Base-by-base conservation (phyloP, 2,113 vertebrate genomes). In the Potamarius usumacintae region DNA sequence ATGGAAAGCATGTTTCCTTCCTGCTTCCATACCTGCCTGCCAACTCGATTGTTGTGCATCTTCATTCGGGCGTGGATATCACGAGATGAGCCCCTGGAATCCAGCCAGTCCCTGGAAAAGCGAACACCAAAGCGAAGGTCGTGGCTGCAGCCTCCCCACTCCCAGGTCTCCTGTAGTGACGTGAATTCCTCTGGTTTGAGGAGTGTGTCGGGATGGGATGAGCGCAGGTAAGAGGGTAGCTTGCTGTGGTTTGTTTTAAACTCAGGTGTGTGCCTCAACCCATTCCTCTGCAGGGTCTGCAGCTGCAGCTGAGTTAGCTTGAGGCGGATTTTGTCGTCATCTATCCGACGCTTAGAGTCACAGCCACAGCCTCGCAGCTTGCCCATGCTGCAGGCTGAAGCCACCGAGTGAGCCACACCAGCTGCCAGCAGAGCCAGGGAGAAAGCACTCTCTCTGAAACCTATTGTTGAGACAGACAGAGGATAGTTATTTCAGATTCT, bases 121-220 rank as follows among this genome's bases (percentile, higher is more conserved):
- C 96, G 97, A 86, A 98, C 96, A 58, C 96, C 97, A 80, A 97
- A 97, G 77, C 95, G 95, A 86, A 96, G 93, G 85, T 98, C 96
- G 7, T 97, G 97, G 87, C 96, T 97, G 92, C 97, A 98, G 88
- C 97, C 97, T 18, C 97, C 96, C 97, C 97, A 97, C 93, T 98
- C 96, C 97, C 97, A 98, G 34, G 96, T 97, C 90, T 98, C 97
- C 93, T 98, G 97, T 85, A 96, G 93, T 34, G 96, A 92, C n/a
- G 95, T 95, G 22, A 92, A 76, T 63, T 95, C 95, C 74, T 96
- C 95, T 0, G 95, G 94, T 88, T 95, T 96, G 89, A 97, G 94
- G 53, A 95, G 87, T 14, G 94, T 92, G 27, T 96, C 89, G 5
- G 94, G 92, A 85, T 94, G 92, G 67, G 91, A 87, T 11, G 96